These are phyloP conservation scores for Dendrophyllia cribrosa DNA, from an alignment of 64 coral and sea anemone species.

Conservation along the genomic window DNA sequence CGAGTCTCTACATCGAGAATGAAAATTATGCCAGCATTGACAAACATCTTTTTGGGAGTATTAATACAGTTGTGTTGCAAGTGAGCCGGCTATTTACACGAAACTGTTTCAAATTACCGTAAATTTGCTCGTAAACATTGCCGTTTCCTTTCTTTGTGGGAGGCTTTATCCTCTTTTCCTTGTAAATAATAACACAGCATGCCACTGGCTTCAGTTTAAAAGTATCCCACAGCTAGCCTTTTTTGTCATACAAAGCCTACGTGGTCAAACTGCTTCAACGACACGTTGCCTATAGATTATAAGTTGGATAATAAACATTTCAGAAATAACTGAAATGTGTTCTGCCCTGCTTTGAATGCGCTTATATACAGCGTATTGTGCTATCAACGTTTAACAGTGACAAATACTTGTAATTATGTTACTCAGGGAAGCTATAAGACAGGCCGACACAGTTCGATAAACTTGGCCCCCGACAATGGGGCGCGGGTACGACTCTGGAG, in stretches of 20 bases:
- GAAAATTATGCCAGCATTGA: not conserved
- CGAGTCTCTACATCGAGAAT: not conserved
- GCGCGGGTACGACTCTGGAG: no score
- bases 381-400: not conserved
- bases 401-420: not conserved
- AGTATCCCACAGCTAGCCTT: not conserved
- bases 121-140: not conserved
- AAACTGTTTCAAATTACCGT: slow-evolving; percentile 19
- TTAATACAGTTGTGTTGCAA: not conserved
- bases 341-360: not conserved
- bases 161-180: not conserved
- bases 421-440: no score
- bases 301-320: slow-evolving; percentile 8
- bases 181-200: not conserved
- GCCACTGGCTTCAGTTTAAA: not conserved
- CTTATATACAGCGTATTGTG: no score
- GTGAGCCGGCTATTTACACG: not conserved
- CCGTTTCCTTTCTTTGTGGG: not conserved
- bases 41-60: not conserved
- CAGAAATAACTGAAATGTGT: slow-evolving; percentile 13
- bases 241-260: not conserved
- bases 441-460: not conserved
- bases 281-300: not conserved
- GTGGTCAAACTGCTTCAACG: not conserved
- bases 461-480: not conserved